These are phyloP conservation scores for Macrosiphum euphorbiae DNA, from an alignment of 2,888 invertebrate genomes.

Conservation along the genomic window DNA sequence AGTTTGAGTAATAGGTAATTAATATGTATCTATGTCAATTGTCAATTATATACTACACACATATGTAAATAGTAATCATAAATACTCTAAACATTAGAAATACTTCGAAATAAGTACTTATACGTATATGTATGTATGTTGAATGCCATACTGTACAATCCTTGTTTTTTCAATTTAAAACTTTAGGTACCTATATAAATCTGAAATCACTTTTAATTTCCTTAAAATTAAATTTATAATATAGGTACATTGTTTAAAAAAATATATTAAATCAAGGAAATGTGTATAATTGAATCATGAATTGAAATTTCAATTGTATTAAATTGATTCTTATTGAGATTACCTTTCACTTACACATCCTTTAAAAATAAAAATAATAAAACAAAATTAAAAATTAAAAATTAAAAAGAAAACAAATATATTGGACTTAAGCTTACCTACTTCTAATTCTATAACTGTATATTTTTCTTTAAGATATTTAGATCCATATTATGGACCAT, in stretches of 20 bases:
- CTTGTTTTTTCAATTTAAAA: background rate
- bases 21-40: background rate
- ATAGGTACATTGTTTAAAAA: background rate
- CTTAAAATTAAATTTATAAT: background rate
- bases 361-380: background rate
- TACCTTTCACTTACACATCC: no score
- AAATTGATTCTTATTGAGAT: background rate
- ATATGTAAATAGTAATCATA: background rate
- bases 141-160: background rate
- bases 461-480: background rate
- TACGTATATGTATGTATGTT: background rate
- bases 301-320: background rate
- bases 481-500: background rate
- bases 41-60: background rate
- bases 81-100: background rate
- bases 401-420: background rate
- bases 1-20: background rate
- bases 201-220: background rate
- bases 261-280: slow-evolving; percentile 26
- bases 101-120: background rate
- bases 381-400: no score
- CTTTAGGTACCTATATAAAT: background rate
- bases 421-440: background rate
- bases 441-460: background rate
- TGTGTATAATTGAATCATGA: background rate